Evolutionary conservation across 2,113 vertebrate genomes (phyloP).

Genomic region (Dasypus novemcinctus): DNA sequence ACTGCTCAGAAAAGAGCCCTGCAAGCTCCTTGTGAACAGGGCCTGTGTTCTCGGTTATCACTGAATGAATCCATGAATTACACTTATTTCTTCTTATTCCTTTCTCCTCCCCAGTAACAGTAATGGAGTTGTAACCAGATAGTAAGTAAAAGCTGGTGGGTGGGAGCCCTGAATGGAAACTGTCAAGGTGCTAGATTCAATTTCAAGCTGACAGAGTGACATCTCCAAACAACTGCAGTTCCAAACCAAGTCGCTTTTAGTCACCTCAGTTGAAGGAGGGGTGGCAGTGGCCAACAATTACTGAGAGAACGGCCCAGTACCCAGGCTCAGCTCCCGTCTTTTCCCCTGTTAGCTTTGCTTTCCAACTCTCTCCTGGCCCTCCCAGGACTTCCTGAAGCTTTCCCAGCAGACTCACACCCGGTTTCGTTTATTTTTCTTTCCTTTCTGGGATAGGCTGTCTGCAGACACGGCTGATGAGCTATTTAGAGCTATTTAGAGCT

Average conservation of each 20-base stretch:
- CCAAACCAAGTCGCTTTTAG: slow-evolving; percentile 62
- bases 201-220: slow-evolving; percentile 67
- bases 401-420: background rate
- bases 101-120: background rate
- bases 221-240: slow-evolving; percentile 71
- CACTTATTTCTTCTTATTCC: background rate
- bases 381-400: slow-evolving; percentile 52
- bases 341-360: slow-evolving; percentile 45
- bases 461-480: slow-evolving; percentile 70
- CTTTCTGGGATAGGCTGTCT: slow-evolving; percentile 68
- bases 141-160: slow-evolving; percentile 65
- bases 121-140: slow-evolving; percentile 54
- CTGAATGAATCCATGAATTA: background rate
- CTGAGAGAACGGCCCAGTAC: slow-evolving; percentile 56
- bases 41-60: background rate
- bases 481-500: slow-evolving; percentile 78
- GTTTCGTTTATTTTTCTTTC: slow-evolving; percentile 51
- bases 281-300: slow-evolving; percentile 35
- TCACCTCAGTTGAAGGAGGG: slow-evolving; percentile 46
- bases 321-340: slow-evolving; percentile 68
- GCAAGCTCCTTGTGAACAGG: background rate
- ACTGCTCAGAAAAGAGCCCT: background rate
- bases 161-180: slow-evolving; percentile 51
- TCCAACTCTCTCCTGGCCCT: slow-evolving; percentile 47
- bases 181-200: slow-evolving; percentile 71